Evolutionary conservation across 1,140 invertebrate species (phyloP).

Genomic region (Belonocnema kinseyi): DNA sequence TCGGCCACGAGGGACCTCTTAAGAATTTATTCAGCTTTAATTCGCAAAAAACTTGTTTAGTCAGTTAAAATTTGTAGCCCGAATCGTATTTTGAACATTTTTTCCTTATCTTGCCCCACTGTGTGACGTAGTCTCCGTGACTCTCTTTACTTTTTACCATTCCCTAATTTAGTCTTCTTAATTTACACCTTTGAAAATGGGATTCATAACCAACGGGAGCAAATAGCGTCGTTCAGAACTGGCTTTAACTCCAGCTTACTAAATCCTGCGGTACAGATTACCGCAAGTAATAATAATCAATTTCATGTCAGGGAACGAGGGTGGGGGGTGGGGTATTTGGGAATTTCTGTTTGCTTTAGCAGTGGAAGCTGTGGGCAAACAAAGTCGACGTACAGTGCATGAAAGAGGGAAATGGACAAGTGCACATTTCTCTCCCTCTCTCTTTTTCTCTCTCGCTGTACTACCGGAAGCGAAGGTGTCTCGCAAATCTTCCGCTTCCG

Average conservation of each 20-base stretch:
- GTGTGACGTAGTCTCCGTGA: too few relatives aligned
- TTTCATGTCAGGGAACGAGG: conserved; percentile 17
- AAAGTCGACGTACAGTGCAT: not conserved
- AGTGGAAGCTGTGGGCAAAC: conserved; percentile 27
- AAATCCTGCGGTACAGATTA: conserved; percentile 34
- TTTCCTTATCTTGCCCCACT: too few relatives aligned
- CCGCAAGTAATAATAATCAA: conserved; percentile 38
- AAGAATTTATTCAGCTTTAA: too few relatives aligned
- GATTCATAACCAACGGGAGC: too few relatives aligned
- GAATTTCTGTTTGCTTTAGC: conserved; percentile 40
- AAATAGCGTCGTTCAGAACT: not conserved
- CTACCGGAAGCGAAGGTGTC: conserved; percentile 5
- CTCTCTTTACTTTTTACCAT: too few relatives aligned
- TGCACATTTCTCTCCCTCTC: conserved; percentile 33
- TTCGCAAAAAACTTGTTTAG: too few relatives aligned
- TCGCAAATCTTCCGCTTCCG: conserved; percentile 41
- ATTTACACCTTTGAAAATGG: too few relatives aligned
- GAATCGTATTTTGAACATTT: too few relatives aligned
- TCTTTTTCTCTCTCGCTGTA: not conserved
- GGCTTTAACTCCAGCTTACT: not conserved
- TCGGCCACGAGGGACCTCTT: too few relatives aligned
- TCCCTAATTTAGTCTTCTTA: too few relatives aligned
- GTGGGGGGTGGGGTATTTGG: conserved; percentile 19
- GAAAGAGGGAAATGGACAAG: conserved; percentile 33
- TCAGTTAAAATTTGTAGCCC: too few relatives aligned